Evolutionary conservation across 2,888 invertebrate genomes (phyloP).

Genomic region (Apomyelois bistriatella): DNA sequence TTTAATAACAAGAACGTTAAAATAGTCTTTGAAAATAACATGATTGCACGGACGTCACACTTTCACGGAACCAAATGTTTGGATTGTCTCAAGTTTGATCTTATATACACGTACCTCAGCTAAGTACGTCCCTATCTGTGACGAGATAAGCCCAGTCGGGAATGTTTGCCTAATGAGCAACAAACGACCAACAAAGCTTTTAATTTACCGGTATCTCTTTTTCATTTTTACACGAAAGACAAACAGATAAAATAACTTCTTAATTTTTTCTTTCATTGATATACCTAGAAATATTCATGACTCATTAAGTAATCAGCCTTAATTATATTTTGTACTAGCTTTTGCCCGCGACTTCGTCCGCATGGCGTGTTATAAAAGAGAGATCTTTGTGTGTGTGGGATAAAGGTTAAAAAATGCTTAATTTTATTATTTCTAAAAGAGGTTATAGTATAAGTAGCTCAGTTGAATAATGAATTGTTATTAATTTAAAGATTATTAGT

Average conservation of each 20-base stretch:
- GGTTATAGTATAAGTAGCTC: too few relatives aligned
- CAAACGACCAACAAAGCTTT: slow-evolving; percentile 49
- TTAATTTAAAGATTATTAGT: too few relatives aligned
- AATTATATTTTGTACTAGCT: too few relatives aligned
- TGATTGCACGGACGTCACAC: slow-evolving; percentile 35
- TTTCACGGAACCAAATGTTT: slow-evolving; percentile 56
- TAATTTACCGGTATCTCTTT: slow-evolving; percentile 35
- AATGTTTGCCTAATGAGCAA: slow-evolving; percentile 74
- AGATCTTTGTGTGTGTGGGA: too few relatives aligned
- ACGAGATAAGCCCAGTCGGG: slow-evolving; percentile 62
- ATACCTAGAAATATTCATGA: not conserved
- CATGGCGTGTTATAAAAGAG: too few relatives aligned
- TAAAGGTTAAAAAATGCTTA: too few relatives aligned
- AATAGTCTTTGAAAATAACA: slow-evolving; percentile 44
- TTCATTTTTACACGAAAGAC: slow-evolving; percentile 23
- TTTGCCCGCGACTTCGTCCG: too few relatives aligned
- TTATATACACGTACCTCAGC: slow-evolving; percentile 51
- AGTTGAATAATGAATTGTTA: too few relatives aligned
- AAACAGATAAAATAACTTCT: slow-evolving; percentile 23
- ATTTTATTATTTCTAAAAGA: too few relatives aligned
- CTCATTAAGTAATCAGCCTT: not conserved
- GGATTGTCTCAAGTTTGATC: slow-evolving; percentile 42
- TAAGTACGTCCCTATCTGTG: slow-evolving; percentile 57
- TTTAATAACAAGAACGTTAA: slow-evolving; percentile 38
- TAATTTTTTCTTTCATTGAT: not conserved